Evolutionary conservation across 2,888 invertebrate genomes (phyloP), one percentile per base, ranked within the genome.

Genomic region (Hirtodrosophila cameraria): DNA sequence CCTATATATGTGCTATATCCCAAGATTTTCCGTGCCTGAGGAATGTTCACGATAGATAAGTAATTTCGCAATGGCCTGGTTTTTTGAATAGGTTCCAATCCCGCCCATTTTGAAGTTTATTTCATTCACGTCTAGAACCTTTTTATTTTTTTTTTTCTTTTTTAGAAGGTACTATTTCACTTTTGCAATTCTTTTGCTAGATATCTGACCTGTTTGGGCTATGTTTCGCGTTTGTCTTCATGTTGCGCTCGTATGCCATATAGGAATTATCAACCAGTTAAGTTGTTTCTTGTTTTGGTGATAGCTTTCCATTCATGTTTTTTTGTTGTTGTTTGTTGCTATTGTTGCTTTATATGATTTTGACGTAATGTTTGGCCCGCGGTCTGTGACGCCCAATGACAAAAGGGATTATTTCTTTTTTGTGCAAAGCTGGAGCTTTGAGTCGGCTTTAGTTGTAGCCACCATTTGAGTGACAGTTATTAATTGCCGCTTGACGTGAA

Each of bases 371-470:
- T 58, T 72, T 67, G 63, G 72, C 65, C 65, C 58, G 68, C 63
- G 55, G 71, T 65, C 48, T 52, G 72, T 49, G 75, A 38, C 57
- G 78, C 61, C 46, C 78, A 76, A 27, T 82, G 73, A 80, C 80
- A 80, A 80, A 75, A 75, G 82, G 77, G 80, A 82, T 80, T 82
- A 79, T 57, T 63, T 79, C 69, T 72, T 79, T 81, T 79, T 79
- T 72, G 72, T 67, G 54, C n/a, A n/a, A 57, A 42, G 67, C 50
- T 43, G 43, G 42, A 54, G 68, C 59, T 69, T 70, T 54, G 38
- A 27, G 12, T 38, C 33, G 55, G 58, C 57, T 67, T 64, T 58
- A 53, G 73, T 75, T 75, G 45, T 63, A 57, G 66, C 78, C 62
- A 63, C 69, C 79, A 79, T 75, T 72, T 79, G 80, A 69, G 66